These are phyloP conservation scores for Gymnobelideus leadbeateri DNA, from an alignment of 2,113 vertebrate genomes.

Conservation along the genomic window DNA sequence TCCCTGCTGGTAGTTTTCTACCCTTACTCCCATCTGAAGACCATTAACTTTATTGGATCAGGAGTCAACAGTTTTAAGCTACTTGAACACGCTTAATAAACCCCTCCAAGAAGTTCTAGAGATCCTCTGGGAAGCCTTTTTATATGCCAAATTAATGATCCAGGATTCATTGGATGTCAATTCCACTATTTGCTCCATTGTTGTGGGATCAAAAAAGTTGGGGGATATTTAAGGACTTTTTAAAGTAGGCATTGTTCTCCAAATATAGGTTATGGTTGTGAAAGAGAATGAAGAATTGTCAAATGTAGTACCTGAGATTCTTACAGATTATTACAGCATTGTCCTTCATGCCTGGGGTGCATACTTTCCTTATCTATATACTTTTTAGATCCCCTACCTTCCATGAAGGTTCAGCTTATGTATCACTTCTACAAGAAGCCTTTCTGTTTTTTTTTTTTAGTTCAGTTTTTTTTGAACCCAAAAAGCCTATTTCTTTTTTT, in stretches of 20 bases:
- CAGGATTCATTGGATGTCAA: not conserved
- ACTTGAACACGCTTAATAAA: slow-evolving; percentile 19
- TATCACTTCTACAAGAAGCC: not conserved
- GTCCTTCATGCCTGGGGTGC: not conserved
- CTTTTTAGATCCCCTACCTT: not conserved
- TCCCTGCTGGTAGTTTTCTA: not conserved
- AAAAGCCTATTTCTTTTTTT: not conserved
- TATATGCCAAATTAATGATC: slow-evolving; percentile 13
- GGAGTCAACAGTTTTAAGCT: not conserved
- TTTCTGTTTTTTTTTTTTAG: no score
- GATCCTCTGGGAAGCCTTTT: slow-evolving; percentile 13
- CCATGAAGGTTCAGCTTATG: not conserved
- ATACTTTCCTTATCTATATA: not conserved
- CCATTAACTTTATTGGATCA: slow-evolving; percentile 18
- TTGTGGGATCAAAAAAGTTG: not conserved
- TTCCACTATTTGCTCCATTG: not conserved
- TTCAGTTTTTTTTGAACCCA: no score
- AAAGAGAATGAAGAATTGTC: not conserved
- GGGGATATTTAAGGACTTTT: not conserved
- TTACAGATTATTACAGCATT: not conserved
- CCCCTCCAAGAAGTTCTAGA: not conserved
- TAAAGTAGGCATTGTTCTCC: not conserved
- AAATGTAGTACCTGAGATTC: not conserved
- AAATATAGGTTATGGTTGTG: not conserved
- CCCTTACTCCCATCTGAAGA: not conserved